Percentiles rank a stretch among this genome's conserved stretches.
phyloP scores from a whole-genome alignment of 2,113 vertebrate genomes.

The Neogale vison region DNA sequence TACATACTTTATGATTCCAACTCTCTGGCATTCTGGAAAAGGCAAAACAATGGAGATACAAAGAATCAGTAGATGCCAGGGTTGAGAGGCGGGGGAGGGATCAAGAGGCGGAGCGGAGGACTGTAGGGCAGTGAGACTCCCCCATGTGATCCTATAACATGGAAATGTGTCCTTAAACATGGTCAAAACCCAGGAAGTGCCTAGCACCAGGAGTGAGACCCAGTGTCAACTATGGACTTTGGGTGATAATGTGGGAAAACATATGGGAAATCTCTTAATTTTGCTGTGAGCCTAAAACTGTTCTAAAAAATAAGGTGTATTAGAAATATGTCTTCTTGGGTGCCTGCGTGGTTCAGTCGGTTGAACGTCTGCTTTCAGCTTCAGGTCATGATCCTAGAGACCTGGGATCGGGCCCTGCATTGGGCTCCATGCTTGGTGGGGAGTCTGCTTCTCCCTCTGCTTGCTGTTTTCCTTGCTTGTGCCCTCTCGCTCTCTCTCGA shows the following conservation, averaged over 20 bases:
- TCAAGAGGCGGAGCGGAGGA: background rate
- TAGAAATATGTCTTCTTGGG: background rate
- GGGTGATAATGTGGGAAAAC: background rate
- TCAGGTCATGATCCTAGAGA: background rate
- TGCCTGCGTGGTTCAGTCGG: background rate
- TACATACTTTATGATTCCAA: background rate
- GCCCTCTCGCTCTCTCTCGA: too few relatives aligned
- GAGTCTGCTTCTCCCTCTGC: background rate
- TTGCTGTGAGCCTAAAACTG: background rate
- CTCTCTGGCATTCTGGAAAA: conserved; percentile 28
- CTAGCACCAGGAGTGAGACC: background rate
- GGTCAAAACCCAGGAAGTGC: background rate
- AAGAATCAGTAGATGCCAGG: background rate
- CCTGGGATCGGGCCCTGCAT: background rate
- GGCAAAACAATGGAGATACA: conserved; percentile 3
- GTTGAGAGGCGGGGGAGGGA: background rate
- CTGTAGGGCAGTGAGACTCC: background rate
- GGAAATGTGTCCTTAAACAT: rapidly evolving
- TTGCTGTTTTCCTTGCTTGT: too few relatives aligned
- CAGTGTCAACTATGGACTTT: background rate
- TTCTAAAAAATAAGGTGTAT: background rate
- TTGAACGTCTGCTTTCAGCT: background rate
- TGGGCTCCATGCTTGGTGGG: too few relatives aligned
- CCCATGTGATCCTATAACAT: rapidly evolving
- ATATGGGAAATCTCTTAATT: background rate